Base-by-base conservation (phyloP, 1,140 invertebrate genomes). In the Neodiprion fabricii region DNA sequence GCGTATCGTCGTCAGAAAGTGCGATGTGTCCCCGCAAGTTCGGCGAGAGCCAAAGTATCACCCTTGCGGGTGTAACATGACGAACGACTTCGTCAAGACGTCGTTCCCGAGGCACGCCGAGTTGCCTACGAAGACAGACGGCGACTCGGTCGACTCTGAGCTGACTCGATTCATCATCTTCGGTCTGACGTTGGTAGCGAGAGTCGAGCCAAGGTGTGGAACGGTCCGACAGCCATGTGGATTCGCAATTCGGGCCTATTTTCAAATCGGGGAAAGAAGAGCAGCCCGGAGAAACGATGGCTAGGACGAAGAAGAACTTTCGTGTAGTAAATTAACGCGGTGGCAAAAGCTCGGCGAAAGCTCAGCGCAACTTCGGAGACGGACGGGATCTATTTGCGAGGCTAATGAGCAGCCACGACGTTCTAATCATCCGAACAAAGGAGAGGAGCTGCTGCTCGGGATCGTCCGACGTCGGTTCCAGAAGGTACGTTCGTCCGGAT, bases 81-180 rank as follows among this genome's bases (percentile, higher is more conserved):
- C 53, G 53, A 61, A 61, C 53, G 53, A 61, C 53, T 61, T 61
- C 53, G 53, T 61, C 53, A 61, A 61, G 53, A 61, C n/a, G 53
- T 40, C 28, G 28, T 61, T 17, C 11, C n/a, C n/a, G 4, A 9
- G 9, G 11, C 11, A 61, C 53, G 53, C 8, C 8, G n/a, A 61
- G 11, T 61, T 9, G 53, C n/a, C 53, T 61, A 61, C 53, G 53
- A 61, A 61, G 53, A 61, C 53, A 61, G 53, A 61, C 53, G 53
- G 53, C 9, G 53, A 17, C 53, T 61, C 11, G 53, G 53, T 61
- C 53, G 53, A 61, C 53, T 61, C 53, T 61, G 11, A 12, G n/a
- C 53, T 9, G 53, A 61, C 11, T 61, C 53, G 11, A 61, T 61
- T 61, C 53, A 61, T 61, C 53, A 61, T 61, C 53, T 61, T 61